phyloP scores from a whole-genome alignment of 2,888 invertebrate species.

The Rhamphomyia laevipes region DNA sequence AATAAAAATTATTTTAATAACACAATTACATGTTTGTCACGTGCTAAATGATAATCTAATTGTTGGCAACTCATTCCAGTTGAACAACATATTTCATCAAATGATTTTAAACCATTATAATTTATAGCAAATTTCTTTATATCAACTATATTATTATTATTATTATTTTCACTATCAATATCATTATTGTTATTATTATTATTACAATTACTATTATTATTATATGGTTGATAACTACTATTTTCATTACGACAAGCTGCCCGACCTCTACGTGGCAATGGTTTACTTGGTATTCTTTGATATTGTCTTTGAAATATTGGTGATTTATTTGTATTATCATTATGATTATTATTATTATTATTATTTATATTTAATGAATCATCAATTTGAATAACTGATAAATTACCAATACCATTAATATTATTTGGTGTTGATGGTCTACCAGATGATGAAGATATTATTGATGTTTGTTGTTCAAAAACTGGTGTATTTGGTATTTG shows the following conservation, averaged over 20 bases:
- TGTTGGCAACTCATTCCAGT: constrained; percentile 57
- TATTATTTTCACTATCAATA: neutral
- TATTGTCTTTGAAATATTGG: neutral
- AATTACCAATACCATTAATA: neutral
- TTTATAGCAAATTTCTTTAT: neutral
- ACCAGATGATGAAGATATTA: neutral
- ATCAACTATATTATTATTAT: neutral
- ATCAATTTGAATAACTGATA: too few relatives aligned
- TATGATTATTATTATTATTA: neutral
- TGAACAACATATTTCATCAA: constrained; percentile 77
- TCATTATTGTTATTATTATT: too few relatives aligned
- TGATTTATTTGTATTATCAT: neutral
- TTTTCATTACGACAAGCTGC: neutral
- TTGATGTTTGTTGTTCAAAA: constrained; percentile 6
- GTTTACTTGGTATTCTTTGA: constrained; percentile 10
- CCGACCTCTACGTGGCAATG: constrained; percentile 13
- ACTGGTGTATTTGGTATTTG: constrained; percentile 9
- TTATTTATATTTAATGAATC: neutral
- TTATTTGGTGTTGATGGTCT: neutral
- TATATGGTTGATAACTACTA: too few relatives aligned
- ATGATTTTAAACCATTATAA: constrained; percentile 45
- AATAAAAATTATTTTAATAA: constrained; percentile 47
- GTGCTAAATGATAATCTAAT: constrained; percentile 63
- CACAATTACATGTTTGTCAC: constrained; percentile 61
- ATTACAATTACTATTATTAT: too few relatives aligned